Percentiles rank a stretch among this genome's conserved stretches.
Evolutionary conservation across 1,140 invertebrate genomes (phyloP).

Genomic region (Spodoptera litura): DNA sequence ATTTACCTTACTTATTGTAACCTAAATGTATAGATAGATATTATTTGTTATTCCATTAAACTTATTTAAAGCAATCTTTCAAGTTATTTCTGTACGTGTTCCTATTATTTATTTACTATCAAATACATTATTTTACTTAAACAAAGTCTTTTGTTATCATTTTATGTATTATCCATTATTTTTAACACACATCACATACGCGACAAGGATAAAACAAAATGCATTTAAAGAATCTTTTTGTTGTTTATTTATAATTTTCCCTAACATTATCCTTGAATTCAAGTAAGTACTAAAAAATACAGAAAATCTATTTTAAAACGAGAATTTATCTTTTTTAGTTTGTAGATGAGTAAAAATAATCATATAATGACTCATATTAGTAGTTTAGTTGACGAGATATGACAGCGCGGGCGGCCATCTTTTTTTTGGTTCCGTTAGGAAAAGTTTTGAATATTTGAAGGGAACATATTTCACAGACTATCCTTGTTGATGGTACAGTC

Average conservation of each 20-base stretch:
- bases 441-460: conserved; percentile 73
- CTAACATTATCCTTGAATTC: not conserved
- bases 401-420: conserved; percentile 43
- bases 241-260: not conserved
- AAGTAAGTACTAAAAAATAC: not conserved
- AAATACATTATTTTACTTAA: not conserved
- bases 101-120: too few relatives aligned
- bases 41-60: not conserved
- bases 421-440: conserved; percentile 48
- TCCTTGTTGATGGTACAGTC: conserved; percentile 16
- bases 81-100: too few relatives aligned
- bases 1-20: not conserved
- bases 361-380: conserved; percentile 23
- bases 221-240: conserved; percentile 1
- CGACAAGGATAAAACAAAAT: not conserved
- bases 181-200: not conserved
- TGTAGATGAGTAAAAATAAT: conserved; percentile 2
- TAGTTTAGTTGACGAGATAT: not conserved
- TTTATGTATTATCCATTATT: conserved; percentile 17
- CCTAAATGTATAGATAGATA: not conserved
- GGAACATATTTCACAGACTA: conserved; percentile 59
- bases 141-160: not conserved
- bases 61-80: too few relatives aligned
- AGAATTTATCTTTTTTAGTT: too few relatives aligned
- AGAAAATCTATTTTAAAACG: too few relatives aligned